Conservation (phyloP, 1,140 invertebrate genomes). For the Holotrichia oblita region DNA sequence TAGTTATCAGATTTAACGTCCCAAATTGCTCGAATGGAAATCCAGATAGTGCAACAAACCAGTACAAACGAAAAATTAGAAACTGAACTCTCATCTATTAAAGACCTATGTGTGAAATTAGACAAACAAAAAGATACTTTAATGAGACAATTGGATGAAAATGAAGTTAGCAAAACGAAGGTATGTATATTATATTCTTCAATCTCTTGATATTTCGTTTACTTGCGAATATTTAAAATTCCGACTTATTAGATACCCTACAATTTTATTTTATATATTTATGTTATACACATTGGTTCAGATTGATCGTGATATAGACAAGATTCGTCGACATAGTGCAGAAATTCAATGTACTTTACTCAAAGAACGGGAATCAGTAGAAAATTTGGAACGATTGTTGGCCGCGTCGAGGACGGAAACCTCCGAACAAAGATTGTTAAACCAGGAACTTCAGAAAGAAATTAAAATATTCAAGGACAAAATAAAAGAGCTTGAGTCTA, state of each 20-base stretch:
- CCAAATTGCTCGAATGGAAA: constrained; percentile 65
- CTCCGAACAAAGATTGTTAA: no score
- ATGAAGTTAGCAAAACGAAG: constrained; percentile 58
- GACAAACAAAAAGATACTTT: constrained; percentile 66
- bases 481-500: constrained; percentile 62
- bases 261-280: no score
- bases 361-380: constrained; percentile 62
- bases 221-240: no score
- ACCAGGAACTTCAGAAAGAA: constrained; percentile 66
- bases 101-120: constrained; percentile 65
- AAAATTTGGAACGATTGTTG: constrained; percentile 64
- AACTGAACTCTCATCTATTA: constrained; percentile 62
- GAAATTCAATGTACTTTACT: constrained; percentile 61
- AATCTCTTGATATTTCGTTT: neutral
- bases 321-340: constrained; percentile 62
- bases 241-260: no score
- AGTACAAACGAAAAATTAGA: constrained; percentile 60
- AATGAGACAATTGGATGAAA: constrained; percentile 59
- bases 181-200: constrained; percentile 53
- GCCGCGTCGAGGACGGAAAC: constrained; percentile 64
- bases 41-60: constrained; percentile 62
- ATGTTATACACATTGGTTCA: neutral
- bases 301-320: constrained; percentile 45
- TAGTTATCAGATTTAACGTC: constrained; percentile 66
- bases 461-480: constrained; percentile 62